Evolutionary conservation across 2,797 vertebrate genomes (phyloP), one percentile per base, ranked within the genome.

Genomic region (Poecilia wingei): DNA sequence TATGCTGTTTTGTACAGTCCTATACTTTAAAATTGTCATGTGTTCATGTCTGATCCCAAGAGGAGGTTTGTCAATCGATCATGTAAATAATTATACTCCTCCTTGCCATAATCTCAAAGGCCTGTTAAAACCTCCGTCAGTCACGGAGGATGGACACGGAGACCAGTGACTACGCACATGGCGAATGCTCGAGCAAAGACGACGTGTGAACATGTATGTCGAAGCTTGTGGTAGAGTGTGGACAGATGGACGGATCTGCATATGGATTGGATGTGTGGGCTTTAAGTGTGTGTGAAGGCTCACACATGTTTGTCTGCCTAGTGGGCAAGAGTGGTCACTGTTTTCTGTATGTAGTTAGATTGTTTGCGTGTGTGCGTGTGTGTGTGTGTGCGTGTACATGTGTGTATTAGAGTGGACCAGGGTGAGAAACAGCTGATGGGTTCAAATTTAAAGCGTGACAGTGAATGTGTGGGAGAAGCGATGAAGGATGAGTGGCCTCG

Each of bases 391-490:
- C 53, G 75, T 71, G 77, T 76, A 81, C 46, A 53, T 66, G 77
- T 71, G 77, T 75, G 82, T 51, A 59, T 73, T 75, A 82, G 85
- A 83, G 80, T 14, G 49, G 66, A 33, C 69, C 71, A 79, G 81
- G 68, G 89, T 81, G 82, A 72, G 72, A 89, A 91, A 87, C 87
- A 90, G 87, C 90, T 93, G 92, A 92, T 79, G 82, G 82, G 84
- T 81, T 92, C 84, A 88, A 41, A 86, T 86, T 89, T 84, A 87
- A 89, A 89, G 84, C 61, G 18, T 86, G 89, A 90, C 87, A 76
- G 74, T 70, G 69, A 83, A 76, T 86, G 90, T 84, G 90, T 91
- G 90, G 91, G 91, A 81, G 90, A 79, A 66, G 79, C 39, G n/a
- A 80, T 78, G 78, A 82, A 80, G 80, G 85, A 83, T 75, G 76